A percentile compares a stretch with the other conserved stretches of the same genome.
Evolutionary conservation across 2,797 vertebrate genomes (phyloP).

Genomic region (Sebastes goodei): DNA sequence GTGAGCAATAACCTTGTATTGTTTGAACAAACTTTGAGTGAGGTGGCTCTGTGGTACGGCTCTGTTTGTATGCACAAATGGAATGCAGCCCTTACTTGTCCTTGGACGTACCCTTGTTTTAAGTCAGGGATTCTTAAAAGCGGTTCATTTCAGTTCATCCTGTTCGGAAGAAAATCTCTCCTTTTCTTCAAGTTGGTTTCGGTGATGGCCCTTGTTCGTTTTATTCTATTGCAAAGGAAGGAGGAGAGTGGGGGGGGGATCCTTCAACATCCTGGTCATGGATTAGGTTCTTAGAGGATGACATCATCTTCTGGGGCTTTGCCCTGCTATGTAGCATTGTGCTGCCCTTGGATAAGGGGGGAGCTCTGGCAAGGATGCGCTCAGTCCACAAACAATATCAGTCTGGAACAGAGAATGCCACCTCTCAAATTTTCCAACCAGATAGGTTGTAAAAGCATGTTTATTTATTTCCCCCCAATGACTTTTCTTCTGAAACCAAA

Average conservation of each 20-base stretch:
- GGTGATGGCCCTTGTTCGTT: conserved; percentile 30
- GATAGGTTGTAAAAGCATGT: conserved; percentile 59
- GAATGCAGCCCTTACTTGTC: conserved; percentile 24
- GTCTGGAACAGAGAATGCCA: conserved; percentile 45
- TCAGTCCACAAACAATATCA: conserved; percentile 45
- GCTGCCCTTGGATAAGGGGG: conserved; percentile 37
- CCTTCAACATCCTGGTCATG: conserved; percentile 63
- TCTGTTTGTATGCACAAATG: conserved; percentile 23
- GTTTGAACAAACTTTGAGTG: conserved; percentile 25
- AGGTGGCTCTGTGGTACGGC: neutral
- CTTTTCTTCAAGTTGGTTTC: conserved; percentile 35
- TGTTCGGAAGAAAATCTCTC: conserved; percentile 37
- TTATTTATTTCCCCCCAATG: conserved; percentile 25
- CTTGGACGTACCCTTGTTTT: conserved; percentile 33
- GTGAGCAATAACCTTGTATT: conserved; percentile 26
- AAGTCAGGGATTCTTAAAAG: conserved; percentile 25
- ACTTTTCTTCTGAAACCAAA: conserved; percentile 41
- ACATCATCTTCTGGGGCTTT: conserved; percentile 70
- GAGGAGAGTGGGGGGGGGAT: conserved; percentile 19
- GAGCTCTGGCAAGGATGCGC: conserved; percentile 34
- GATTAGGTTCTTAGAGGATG: conserved; percentile 64
- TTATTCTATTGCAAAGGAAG: conserved; percentile 45
- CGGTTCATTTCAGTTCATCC: conserved; percentile 49
- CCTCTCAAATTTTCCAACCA: conserved; percentile 57
- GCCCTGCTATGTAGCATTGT: conserved; percentile 55